A percentile compares a stretch with the other conserved stretches of the same genome.
Evolutionary conservation across 2,113 vertebrate genomes (phyloP).

Genomic region (Gasterosteus nipponicus): DNA sequence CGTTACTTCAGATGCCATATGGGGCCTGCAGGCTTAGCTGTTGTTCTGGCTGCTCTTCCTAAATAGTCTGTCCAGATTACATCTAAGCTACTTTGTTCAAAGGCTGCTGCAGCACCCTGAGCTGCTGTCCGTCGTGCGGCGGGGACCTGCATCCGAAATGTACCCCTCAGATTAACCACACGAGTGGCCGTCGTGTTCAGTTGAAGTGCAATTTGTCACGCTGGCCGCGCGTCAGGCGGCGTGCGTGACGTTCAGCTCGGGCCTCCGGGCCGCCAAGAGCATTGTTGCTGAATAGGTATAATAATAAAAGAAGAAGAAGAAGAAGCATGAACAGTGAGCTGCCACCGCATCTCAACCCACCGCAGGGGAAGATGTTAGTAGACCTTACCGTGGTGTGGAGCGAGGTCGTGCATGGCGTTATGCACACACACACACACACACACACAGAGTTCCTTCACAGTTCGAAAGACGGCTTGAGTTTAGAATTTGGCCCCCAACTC

Average conservation of each 20-base stretch:
- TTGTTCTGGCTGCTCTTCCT: conserved; percentile 70
- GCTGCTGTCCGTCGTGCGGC: conserved; percentile 55
- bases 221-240: background rate
- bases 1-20: conserved; percentile 69
- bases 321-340: background rate
- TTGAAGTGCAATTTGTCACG: conserved; percentile 40
- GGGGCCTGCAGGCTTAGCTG: conserved; percentile 64
- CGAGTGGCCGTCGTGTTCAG: conserved; percentile 32
- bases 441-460: background rate
- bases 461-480: no score
- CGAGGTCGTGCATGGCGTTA: background rate
- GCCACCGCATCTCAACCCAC: conserved; percentile 1
- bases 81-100: conserved; percentile 78
- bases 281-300: background rate
- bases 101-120: conserved; percentile 51
- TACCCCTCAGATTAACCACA: conserved; percentile 51
- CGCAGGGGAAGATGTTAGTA: background rate
- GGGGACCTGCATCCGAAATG: conserved; percentile 53
- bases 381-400: no score
- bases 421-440: no score
- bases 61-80: conserved; percentile 74
- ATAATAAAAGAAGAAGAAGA: background rate
- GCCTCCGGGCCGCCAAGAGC: background rate
- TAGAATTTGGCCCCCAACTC: no score
- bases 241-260: background rate